These are phyloP conservation scores for Solen grandis DNA, from an alignment of 1,140 invertebrate species.

Conservation along the genomic window DNA sequence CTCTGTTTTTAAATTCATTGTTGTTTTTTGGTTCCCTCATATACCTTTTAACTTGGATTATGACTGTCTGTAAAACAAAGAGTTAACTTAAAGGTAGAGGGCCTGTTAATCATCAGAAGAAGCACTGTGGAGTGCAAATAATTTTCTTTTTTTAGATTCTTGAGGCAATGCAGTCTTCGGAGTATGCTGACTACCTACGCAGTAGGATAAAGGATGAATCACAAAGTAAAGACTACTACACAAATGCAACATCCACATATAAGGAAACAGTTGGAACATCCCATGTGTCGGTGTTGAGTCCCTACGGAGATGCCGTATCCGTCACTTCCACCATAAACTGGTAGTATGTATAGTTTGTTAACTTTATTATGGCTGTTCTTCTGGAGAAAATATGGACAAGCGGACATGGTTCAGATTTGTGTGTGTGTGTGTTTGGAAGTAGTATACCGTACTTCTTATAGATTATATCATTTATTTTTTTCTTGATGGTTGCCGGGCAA, in stretches of 20 bases:
- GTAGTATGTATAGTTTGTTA: slow-evolving; percentile 89
- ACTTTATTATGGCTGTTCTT: too few species aligned
- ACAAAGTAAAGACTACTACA: slow-evolving; percentile 81
- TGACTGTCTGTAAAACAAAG: too few species aligned
- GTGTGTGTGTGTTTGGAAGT: too few species aligned
- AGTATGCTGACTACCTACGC: slow-evolving; percentile 85
- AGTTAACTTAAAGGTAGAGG: not conserved
- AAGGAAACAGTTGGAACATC: slow-evolving; percentile 87
- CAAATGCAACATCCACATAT: slow-evolving; percentile 38
- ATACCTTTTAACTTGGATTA: not conserved
- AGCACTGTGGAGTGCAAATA: not conserved
- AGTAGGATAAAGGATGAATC: slow-evolving; percentile 86
- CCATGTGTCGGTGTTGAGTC: slow-evolving; percentile 91
- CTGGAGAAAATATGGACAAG: too few species aligned
- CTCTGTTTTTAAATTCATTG: not conserved
- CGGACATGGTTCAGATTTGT: too few species aligned
- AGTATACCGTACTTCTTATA: too few species aligned
- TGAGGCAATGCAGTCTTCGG: slow-evolving; percentile 84
- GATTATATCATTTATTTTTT: too few species aligned
- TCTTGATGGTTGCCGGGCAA: too few species aligned
- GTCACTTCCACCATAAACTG: slow-evolving; percentile 94
- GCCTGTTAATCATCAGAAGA: not conserved
- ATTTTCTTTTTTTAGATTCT: slow-evolving; percentile 82
- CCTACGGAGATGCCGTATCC: slow-evolving; percentile 95
- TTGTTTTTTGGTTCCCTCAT: not conserved